Evolutionary conservation across 92 coral and sea anemone genomes (phyloP), one percentile per base, ranked within the genome.

Genomic region (Heliopora coerulea): DNA sequence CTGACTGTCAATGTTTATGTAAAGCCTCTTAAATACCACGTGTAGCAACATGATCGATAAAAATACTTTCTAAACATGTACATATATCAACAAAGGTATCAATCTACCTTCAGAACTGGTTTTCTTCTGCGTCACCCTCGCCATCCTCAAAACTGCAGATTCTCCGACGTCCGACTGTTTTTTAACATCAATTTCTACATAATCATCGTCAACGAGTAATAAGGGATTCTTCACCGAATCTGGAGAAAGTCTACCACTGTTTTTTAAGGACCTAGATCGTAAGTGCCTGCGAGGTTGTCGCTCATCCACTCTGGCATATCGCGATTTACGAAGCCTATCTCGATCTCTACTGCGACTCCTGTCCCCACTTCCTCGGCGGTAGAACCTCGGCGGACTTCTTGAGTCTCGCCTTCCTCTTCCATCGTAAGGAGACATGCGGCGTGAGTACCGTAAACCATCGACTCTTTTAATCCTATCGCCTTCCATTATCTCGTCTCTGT

Each of bases 101-200:
- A n/a, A n/a, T 33, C 4, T 35, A 67, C 74, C 74, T 3, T 49
- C 54, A 8, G 21, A 2, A n/a, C 29, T 18, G 26, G 19, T 23
- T 67, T 27, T 49, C 31, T 46, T 67, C n/a, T 48, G 58, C n/a
- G 25, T 59, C 2, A 67, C 26, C 32, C 74, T 20, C 54, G 41
- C 74, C 1, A 27, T 27, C 39, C 27, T 67, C 11, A 29, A 27
- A 12, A 40, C 15, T n/a, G 10, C 46, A 21, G 54, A 65, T 26
- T 35, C 52, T 52, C 27, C 41, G 26, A 39, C 41, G 49, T 44
- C 32, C 20, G 50, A 31, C 17, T 14, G 27, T 67, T 40, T 13
- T 63, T 63, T 18, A 12, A 70, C 62, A 54, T 52, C 63, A 18
- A 70, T 54, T 30, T 70, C 63, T 26, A 70, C 77, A 70, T 48